Evolutionary conservation across 2,888 invertebrate genomes (phyloP), one percentile per base, ranked within the genome.

Genomic region (Epirrita christyi): DNA sequence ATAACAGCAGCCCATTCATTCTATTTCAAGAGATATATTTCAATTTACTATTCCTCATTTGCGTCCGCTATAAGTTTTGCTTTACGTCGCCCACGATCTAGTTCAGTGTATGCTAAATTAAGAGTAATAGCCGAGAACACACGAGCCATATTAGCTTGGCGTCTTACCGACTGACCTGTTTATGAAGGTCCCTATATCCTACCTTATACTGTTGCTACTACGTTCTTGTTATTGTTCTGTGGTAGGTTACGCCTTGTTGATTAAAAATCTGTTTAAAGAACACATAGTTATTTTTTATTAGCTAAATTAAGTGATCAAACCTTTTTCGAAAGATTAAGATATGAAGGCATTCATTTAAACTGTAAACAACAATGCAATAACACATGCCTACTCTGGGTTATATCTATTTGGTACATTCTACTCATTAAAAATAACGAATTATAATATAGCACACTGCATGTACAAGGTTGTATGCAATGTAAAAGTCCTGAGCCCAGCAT

Each of bases 31-130:
- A 58, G 52, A 60, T 63, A 54, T 57, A 57, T 64, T 63, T 72
- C 73, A 76, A 76, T 75, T 72, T 73, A 73, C 68, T 78, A 78
- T 73, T 81, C 72, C 81, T 87, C 82, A 86, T 90, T 89, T 89
- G 82, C 80, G 79, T 81, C 78, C 69, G 76, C 82, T 76, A 82
- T 89, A 88, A 80, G 78, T 89, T 86, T 78, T 78, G 76, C 78
- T 91, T 88, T 85, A 75, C 76, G 65, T 69, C 70, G 67, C 69
- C 72, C 68, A 72, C 70, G 69, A 76, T 74, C 71, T 69, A 68
- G 65, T 74, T 72, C 72, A 69, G 71, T 76, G 70, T 78, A 78
- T 69, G 73, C 73, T 53, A 85, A 86, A 90, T 85, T 71, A 85
- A 84, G 74, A 88, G 82, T 80, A 85, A 89, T 80, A 72, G 71